These are phyloP conservation scores for Semnornis frantzii DNA, from an alignment of 2,113 vertebrate genomes.

Conservation along the genomic window DNA sequence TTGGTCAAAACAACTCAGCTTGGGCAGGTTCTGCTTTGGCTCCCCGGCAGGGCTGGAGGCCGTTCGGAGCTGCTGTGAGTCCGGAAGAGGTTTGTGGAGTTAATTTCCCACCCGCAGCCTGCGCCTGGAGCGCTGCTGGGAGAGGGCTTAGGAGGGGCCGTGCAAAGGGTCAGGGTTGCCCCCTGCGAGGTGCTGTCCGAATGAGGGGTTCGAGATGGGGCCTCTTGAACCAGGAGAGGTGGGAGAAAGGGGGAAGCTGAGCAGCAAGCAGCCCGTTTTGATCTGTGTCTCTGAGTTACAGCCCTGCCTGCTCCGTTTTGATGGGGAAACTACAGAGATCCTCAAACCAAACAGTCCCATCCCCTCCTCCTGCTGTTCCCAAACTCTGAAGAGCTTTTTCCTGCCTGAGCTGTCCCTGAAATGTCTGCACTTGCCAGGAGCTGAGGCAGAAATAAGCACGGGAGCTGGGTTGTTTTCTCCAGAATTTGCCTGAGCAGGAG, in stretches of 20 bases:
- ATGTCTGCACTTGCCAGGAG: neutral
- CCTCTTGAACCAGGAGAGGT: neutral
- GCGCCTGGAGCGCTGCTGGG: accelerated
- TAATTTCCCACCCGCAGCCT: neutral
- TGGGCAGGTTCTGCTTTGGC: neutral
- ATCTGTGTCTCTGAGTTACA: neutral
- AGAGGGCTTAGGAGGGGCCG: neutral
- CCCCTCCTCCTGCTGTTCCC: neutral
- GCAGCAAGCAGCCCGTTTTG: neutral
- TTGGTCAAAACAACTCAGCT: neutral
- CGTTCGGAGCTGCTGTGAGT: neutral
- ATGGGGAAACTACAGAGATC: neutral
- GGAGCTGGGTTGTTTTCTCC: neutral
- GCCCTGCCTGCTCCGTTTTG: neutral
- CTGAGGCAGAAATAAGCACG: neutral
- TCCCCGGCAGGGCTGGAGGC: accelerated
- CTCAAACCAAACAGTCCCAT: neutral
- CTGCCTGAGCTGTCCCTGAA: neutral
- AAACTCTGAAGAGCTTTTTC: neutral
- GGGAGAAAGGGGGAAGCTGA: neutral
- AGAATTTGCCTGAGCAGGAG: neutral
- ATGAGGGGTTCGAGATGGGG: neutral
- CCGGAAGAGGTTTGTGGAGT: neutral
- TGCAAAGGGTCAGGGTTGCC: neutral
- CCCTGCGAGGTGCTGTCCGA: neutral